Conservation (phyloP, 1,140 invertebrate species). For the Lepidurus couesii region DNA sequence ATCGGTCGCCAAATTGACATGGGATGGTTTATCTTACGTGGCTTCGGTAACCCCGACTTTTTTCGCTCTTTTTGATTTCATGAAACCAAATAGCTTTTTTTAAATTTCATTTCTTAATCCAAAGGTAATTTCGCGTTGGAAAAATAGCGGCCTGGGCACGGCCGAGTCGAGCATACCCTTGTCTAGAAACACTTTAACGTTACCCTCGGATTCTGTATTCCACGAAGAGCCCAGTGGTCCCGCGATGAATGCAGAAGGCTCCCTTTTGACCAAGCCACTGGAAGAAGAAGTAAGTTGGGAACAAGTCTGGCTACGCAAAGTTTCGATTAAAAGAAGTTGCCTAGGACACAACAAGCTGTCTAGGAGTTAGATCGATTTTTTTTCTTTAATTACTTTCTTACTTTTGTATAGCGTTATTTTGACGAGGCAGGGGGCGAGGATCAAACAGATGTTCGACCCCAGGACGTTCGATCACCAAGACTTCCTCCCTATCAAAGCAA, state of each 20-base stretch:
- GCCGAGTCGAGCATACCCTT: neutral
- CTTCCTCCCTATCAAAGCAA: neutral
- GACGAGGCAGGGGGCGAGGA: neutral
- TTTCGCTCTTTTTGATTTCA: too few species aligned
- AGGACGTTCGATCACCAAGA: neutral
- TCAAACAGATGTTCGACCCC: neutral
- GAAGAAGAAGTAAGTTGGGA: neutral
- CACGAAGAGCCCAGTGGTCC: neutral
- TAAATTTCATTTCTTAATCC: neutral
- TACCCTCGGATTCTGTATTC: neutral
- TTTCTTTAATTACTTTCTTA: neutral
- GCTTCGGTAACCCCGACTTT: conserved; percentile 53
- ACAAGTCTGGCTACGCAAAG: neutral
- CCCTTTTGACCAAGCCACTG: neutral
- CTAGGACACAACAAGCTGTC: neutral
- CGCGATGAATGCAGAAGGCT: neutral
- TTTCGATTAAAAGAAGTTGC: neutral
- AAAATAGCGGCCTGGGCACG: neutral
- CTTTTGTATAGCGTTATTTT: neutral
- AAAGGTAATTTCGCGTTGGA: neutral
- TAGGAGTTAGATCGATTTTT: neutral
- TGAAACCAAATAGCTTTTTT: neutral
- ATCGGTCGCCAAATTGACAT: conserved; percentile 60
- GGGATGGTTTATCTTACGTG: conserved; percentile 60
- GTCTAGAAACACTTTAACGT: conserved; percentile 1